Base-by-base conservation (phyloP, 2,797 vertebrate genomes). In the Alectoris magna region DNA sequence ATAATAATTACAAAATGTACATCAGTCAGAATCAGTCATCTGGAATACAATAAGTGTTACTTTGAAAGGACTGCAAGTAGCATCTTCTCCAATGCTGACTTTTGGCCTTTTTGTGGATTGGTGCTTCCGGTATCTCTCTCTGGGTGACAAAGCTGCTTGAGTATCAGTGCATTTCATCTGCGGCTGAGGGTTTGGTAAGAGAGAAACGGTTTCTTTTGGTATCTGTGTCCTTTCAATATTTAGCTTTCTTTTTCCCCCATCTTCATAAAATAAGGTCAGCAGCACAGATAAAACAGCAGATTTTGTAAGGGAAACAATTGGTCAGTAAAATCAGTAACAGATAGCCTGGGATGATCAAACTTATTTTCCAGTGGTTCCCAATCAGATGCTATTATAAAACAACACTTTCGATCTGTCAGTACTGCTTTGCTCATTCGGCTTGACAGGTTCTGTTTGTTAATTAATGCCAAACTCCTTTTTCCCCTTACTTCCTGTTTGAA, bases 391-490 rank as follows among this genome's bases (percentile, higher is more conserved):
- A 38, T 82, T 79, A 64, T 13, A 84, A 90, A 86, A 44, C 31
- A 51, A 16, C 38, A 59, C 84, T 91, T 88, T 62, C 71, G 49
- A 7, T 71, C 72, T 58, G 11, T 73, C 58, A 46, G 34, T 80
- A 23, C 62, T 88, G 11, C 41, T 38, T 79, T 58, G 41, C 84
- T 87, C 9, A 11, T 88, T 92, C 73, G 36, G 17, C 53, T 58
- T 46, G 23, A 41, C 77, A 85, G n/a, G 46, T 91, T 87, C 60
- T 77, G 23, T 64, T 82, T 76, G 18, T 73, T 87, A 73, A 80
- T 85, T 89, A 82, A 81, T 44, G 79, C 21, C 39, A 85, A 26
- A 12, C 16, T 84, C 21, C 62, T 93, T 91, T 88, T 64, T 94
- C 88, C 68, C 34, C 13, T 86, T 77, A 84, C 70, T 80, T 80